Base-by-base conservation (phyloP, 2,797 vertebrate species). In the Pampus argenteus region DNA sequence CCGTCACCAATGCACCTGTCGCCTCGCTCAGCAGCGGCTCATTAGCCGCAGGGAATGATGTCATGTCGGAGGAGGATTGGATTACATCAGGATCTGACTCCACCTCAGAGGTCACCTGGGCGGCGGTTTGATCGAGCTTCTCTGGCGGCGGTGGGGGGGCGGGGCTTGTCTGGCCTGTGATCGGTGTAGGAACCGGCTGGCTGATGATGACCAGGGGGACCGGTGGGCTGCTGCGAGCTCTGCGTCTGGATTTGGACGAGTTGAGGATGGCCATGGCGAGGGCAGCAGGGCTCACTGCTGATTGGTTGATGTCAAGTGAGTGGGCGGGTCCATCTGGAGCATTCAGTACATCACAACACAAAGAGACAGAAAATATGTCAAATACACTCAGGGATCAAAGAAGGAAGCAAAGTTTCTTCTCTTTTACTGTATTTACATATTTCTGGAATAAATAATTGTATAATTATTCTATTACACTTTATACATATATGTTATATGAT, bases 121-220 rank as follows among this genome's bases (percentile, higher is more conserved):
- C 0, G 11, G n/a, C 5, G 1, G 31, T 22, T 31, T 26, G 44
- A 26, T 52, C 13, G 0, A 3, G 4, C 6, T 14, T 34, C 18
- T 47, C 44, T 4, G 36, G 59, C n/a, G 18, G 25, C 9, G 8
- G 26, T n/a, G 44, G 66, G 36, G 45, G 15, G 23, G 6, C 3
- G 1, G 22, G 34, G 36, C 51, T 9, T 15, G 4, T 76, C 52
- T 61, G 74, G 25, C 14, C 65, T 7, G 22, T 13, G 60, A 70
- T 2, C 26, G 71, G 60, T 29, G 40, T 20, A 0, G 64, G 44
- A 22, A 74, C 2, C 0, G 81, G 71, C 22, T 68, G 74, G 62
- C 76, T 79, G 72, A 84, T 65, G 70, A 84, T 76, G 60, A 82
- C 63, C 20, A 78, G 45, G 5, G 84, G 85, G 3, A 78, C 68